A percentile compares a stretch with the other conserved stretches of the same genome.
phyloP scores from a whole-genome alignment of 2,888 invertebrate species.

The Diplolepis rosae region DNA sequence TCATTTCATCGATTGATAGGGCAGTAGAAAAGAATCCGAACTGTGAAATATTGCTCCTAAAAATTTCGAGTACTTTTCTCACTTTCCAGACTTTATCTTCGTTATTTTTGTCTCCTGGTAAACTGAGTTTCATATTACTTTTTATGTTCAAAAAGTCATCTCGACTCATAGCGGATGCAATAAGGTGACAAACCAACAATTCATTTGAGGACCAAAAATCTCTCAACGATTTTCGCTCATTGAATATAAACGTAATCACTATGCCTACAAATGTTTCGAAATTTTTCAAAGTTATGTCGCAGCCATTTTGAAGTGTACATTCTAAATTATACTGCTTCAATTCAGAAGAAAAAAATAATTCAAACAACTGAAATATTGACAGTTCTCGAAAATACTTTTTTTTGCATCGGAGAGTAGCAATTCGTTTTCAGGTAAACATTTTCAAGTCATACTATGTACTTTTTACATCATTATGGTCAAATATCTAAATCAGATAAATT shows the following conservation, averaged over 20 bases:
- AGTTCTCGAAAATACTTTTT: no score
- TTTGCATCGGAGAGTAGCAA: no score
- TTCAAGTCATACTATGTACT: no score
- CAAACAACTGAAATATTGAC: no score
- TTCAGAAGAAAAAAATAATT: background rate
- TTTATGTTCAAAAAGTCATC: constrained; percentile 29
- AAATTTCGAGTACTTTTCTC: constrained; percentile 26
- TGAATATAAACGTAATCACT: constrained; percentile 28
- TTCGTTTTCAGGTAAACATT: no score
- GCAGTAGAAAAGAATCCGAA: constrained; percentile 32
- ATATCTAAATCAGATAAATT: no score
- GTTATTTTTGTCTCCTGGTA: constrained; percentile 26
- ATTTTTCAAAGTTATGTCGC: constrained; percentile 5
- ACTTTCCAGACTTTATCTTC: constrained; percentile 29
- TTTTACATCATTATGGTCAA: no score
- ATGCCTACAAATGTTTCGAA: constrained; percentile 31
- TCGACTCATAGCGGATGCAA: constrained; percentile 18
- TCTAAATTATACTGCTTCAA: background rate
- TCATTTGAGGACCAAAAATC: constrained; percentile 32
- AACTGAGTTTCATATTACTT: constrained; percentile 10
- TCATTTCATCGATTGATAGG: no score
- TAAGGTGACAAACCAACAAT: constrained; percentile 24
- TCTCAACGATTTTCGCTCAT: constrained; percentile 30
- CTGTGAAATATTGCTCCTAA: constrained; percentile 15
- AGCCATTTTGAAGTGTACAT: background rate